Base-by-base conservation (phyloP, 2,113 vertebrate genomes). In the Oreochromis tanganicae region DNA sequence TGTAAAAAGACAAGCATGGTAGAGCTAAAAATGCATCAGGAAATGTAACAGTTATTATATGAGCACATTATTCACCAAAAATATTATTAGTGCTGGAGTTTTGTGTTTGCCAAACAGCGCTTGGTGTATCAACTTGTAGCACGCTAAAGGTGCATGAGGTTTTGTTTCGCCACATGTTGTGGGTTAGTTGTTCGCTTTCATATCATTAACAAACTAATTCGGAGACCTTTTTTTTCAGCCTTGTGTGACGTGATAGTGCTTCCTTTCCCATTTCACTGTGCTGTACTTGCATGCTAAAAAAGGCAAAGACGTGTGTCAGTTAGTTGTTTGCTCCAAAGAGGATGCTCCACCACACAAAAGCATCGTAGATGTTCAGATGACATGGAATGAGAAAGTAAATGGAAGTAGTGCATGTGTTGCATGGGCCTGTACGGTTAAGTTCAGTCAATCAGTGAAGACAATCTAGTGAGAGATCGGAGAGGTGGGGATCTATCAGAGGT, bases 241-340 rank as follows among this genome's bases (percentile, higher is more conserved):
- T 54, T 55, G 36, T 75, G 38, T 8, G 68, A 83, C 59, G 21
- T 63, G 52, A 5, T 85, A 24, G 9, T 68, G 24, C 13, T 87
- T 80, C 7, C 16, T 63, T 87, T 87, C 59, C 52, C 63, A 50
- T 56, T 52, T 92, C 87, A 80, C 85, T 85, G 82, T 88, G 82
- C 71, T 85, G 38, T 87, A 54, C 52, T 52, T 92, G 88, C 89
- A 93, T 92, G 91, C 80, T 10, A 78, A 75, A 79, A 63, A 81
- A 55, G 29, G 43, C n/a, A 59, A 56, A 75, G 52, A 57, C 7
- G 21, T 1, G 32, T 46, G n/a, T 86, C 59, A 8, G 9, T 73
- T 55, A 78, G 46, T 59, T 17, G 57, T 85, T 13, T 61, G 73
- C 27, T 52, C 46, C 73, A 78, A 29, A 52, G 73, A 78, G 17